A percentile compares a stretch with the other conserved stretches of the same genome.
These are phyloP conservation scores for Ligdia adustata DNA, from an alignment of 2,888 invertebrate genomes.

Conservation along the genomic window DNA sequence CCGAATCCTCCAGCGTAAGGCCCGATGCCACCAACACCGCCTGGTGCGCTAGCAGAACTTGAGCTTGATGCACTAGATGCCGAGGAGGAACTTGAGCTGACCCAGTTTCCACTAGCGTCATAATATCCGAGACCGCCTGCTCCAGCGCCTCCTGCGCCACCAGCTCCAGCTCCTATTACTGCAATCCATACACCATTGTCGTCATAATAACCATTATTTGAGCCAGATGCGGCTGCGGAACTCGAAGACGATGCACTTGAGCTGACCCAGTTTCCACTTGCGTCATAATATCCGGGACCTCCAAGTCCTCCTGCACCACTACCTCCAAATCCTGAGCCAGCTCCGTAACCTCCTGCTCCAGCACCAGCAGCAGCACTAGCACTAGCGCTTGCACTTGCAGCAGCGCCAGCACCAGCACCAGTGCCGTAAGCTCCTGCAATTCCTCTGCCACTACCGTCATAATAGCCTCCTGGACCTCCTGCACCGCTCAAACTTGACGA, in stretches of 20 bases:
- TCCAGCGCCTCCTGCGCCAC: too few relatives aligned
- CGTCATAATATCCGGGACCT: neutral
- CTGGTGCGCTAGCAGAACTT: too few relatives aligned
- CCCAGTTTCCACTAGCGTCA: slow-evolving; percentile 6
- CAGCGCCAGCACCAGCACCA: neutral
- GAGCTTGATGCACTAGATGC: neutral
- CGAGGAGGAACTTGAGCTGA: neutral
- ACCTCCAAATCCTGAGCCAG: neutral
- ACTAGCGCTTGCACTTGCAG: neutral
- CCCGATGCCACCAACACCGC: neutral
- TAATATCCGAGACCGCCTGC: slow-evolving; percentile 4
- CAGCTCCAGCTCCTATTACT: neutral
- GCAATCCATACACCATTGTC: too few relatives aligned
- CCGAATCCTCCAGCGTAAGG: neutral
- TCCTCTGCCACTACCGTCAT: too few relatives aligned
- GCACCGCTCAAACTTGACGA: too few relatives aligned
- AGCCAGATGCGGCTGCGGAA: neutral
- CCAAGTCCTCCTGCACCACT: neutral
- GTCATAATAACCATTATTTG: too few relatives aligned
- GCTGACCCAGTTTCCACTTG: too few relatives aligned
- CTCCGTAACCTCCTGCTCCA: neutral
- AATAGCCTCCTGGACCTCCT: neutral
- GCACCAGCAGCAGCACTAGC: neutral
- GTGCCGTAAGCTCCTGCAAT: slow-evolving; percentile 20
- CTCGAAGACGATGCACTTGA: too few relatives aligned